Evolutionary conservation across 2,113 vertebrate genomes (phyloP), one percentile per base, ranked within the genome.

Genomic region (Tiliqua scincoides): DNA sequence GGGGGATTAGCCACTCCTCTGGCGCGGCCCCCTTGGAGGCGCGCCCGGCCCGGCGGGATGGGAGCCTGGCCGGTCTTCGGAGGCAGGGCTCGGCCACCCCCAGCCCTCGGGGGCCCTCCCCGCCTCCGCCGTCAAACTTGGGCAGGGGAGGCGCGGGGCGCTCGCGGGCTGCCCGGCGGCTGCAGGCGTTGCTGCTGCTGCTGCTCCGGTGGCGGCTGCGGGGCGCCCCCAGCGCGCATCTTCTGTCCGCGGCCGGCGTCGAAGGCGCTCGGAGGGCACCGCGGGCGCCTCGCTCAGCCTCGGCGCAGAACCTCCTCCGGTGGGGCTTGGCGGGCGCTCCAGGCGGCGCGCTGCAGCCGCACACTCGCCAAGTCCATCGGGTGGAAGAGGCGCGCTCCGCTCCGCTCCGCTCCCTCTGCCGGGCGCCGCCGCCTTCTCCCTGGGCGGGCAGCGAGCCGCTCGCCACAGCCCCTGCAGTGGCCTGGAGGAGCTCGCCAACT

Each of bases 301-400:
- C 86, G 93, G 94, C 90, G 92, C 90, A 93, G 89, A 94, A 94
- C 93, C 91, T 92, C 90, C 9, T 54, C 82, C 85, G 84, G 67
- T 88, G 94, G 70, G 91, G 88, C 90, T 92, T 94, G 94, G 93
- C 94, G 94, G 89, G 88, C 90, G 82, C 93, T 94, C 92, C 89
- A 93, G 89, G n/a, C n/a, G n/a, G n/a, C n/a, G n/a, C n/a, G n/a
- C n/a, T n/a, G n/a, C n/a, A n/a, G n/a, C n/a, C n/a, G n/a, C n/a
- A 91, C 95, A 95, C 96, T 93, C 93, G 94, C 91, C 65, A 89
- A 94, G 95, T 95, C 95, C 94, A 59, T 90, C 87, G 87, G 95
- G 94, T 88, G 93, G 90, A 89, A 92, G 78, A 91, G 90, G 91
- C 92, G 93, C 91, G 90, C 4, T 77, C 89, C 85, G 9, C 93